phyloP scores from a whole-genome alignment of 2,888 invertebrate species.

The Troides aeacus region DNA sequence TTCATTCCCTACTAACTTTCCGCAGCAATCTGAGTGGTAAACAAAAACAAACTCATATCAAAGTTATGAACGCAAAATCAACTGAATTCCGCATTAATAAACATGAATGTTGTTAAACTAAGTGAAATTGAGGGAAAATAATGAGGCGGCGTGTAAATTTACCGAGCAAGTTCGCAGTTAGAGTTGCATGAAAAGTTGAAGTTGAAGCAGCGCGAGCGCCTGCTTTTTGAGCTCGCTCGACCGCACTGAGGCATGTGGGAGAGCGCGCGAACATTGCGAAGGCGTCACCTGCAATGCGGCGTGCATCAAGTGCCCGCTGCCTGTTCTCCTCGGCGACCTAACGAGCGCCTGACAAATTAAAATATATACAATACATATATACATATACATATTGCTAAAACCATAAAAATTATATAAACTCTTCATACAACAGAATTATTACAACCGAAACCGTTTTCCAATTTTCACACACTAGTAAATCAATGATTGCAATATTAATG shows the following conservation, averaged over 20 bases:
- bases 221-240: constrained; percentile 28
- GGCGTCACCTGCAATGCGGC: constrained; percentile 30
- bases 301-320: constrained; percentile 27
- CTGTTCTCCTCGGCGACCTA: constrained; percentile 13
- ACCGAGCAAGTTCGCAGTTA: constrained; percentile 28
- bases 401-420: not conserved
- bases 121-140: constrained; percentile 32
- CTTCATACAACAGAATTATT: not conserved
- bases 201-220: constrained; percentile 29
- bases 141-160: constrained; percentile 29
- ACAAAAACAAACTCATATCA: constrained; percentile 23
- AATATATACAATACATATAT: not conserved
- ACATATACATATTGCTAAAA: not conserved
- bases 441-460: too few species aligned
- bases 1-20: constrained; percentile 1
- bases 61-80: constrained; percentile 21
- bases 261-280: constrained; percentile 19
- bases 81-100: constrained; percentile 26
- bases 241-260: constrained; percentile 22
- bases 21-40: constrained; percentile 6
- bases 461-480: too few species aligned
- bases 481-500: too few species aligned
- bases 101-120: constrained; percentile 29
- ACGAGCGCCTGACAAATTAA: constrained; percentile 5
- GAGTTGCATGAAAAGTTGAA: constrained; percentile 29